Base-by-base conservation (phyloP, 2,797 vertebrate genomes). In the Sarcoramphus papa region DNA sequence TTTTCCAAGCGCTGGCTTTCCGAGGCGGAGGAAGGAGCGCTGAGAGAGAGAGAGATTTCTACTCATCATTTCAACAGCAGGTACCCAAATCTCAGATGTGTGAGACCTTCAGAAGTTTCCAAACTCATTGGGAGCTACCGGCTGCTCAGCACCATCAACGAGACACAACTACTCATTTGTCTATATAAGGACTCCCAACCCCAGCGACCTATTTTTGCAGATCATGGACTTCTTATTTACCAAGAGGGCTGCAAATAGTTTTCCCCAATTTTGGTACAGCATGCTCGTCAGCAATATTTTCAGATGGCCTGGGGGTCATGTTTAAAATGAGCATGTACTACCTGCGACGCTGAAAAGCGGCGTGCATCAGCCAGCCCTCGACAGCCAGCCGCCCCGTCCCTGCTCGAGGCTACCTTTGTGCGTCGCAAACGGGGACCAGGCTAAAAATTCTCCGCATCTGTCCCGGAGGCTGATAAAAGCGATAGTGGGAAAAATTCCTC, bases 401-500 rank as follows among this genome's bases (percentile, higher is more conserved):
- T 25, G 85, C 65, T 54, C 10, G 1, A 12, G 27, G 65, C 24
- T 16, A 16, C 76, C 67, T 76, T 37, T 16, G 33, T 5, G 40
- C 4, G 3, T 8, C 2, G 9, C 30, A 41, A 60, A 78, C 0
- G 1, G 57, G 67, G 25, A 64, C 9, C 11, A 22, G n/a, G 56
- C 12, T 54, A 37, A 68, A 87, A 84, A 64, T 68, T 56, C 56
- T 41, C 51, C 0, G 3, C 13, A 10, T 76, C 50, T 9, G 0
- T 40, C 48, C 62, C 1, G 0, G 54, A 69, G 21, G 41, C 33
- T 5, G 14, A 68, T 47, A 53, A 65, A 79, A 45, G 43, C 1
- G 8, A 65, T 2, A 93, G 88, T 76, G 90, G 85, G 82, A 93
- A 93, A 95, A 93, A 95, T 84, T 88, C 88, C 76, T 94, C 28